A percentile compares a stretch with the other conserved stretches of the same genome.
These are phyloP conservation scores for Papilio elwesi DNA, from an alignment of 2,888 invertebrate species.

Conservation along the genomic window DNA sequence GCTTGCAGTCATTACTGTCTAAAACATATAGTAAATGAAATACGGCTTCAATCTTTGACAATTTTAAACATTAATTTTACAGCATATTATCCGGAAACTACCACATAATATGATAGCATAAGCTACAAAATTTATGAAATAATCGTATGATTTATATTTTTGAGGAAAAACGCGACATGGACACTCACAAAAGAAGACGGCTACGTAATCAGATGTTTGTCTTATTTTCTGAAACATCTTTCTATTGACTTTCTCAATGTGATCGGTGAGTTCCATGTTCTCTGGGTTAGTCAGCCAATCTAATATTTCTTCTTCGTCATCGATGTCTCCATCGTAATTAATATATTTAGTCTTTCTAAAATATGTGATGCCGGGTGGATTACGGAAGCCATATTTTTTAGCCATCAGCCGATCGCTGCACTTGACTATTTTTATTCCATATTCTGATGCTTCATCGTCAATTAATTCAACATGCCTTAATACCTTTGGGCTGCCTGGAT, in stretches of 20 bases:
- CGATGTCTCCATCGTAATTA: conserved; percentile 96
- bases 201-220: conserved; percentile 94
- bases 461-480: conserved; percentile 94
- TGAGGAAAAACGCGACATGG: conserved; percentile 31
- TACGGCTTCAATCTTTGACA: conserved; percentile 58
- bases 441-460: conserved; percentile 95
- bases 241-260: conserved; percentile 94
- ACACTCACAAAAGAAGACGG: conserved; percentile 96
- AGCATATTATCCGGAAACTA: no score
- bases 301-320: conserved; percentile 94
- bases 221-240: conserved; percentile 97
- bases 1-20: conserved; percentile 98
- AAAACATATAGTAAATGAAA: conserved; percentile 83
- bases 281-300: conserved; percentile 97
- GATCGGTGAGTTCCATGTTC: conserved; percentile 97
- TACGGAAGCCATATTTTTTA: conserved; percentile 95
- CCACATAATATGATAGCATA: no score
- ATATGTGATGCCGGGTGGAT: conserved; percentile 95
- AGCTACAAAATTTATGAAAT: conserved; percentile 1
- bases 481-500: conserved; percentile 90
- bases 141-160: not conserved
- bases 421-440: conserved; percentile 95
- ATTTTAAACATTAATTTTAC: not conserved
- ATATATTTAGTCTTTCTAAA: conserved; percentile 95
- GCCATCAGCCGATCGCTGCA: conserved; percentile 95